A percentile compares a stretch with the other conserved stretches of the same genome.
phyloP scores from a whole-genome alignment of 2,797 vertebrate genomes.

The Eulemur albifrons region DNA sequence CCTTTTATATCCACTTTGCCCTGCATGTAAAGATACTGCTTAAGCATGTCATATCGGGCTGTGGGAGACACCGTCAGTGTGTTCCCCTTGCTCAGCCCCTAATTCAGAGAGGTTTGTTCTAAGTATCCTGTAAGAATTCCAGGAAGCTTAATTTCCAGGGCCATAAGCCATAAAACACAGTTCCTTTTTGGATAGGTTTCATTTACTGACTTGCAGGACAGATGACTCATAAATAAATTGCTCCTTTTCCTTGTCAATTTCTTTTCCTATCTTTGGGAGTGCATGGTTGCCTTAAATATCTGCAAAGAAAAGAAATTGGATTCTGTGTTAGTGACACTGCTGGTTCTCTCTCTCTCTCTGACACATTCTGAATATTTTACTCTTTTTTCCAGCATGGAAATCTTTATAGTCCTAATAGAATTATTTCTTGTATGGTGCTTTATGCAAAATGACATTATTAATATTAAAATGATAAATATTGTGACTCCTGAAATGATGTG shows the following conservation, averaged over 20 bases:
- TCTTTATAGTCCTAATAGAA: constrained; percentile 67
- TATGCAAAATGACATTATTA: constrained; percentile 63
- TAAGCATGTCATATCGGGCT: background rate
- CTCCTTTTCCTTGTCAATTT: constrained; percentile 66
- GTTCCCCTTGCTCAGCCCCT: constrained; percentile 20
- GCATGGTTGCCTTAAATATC: constrained; percentile 73
- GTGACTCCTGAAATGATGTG: constrained; percentile 57
- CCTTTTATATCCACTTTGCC: constrained; percentile 3
- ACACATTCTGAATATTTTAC: constrained; percentile 52
- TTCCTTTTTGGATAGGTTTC: constrained; percentile 20
- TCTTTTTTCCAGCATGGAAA: constrained; percentile 39
- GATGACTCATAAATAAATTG: constrained; percentile 70
- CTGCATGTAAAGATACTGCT: background rate
- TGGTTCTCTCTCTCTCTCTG: constrained; percentile 55
- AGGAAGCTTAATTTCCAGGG: constrained; percentile 59
- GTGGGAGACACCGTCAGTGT: background rate
- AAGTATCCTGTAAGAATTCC: constrained; percentile 39
- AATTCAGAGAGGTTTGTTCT: constrained; percentile 41
- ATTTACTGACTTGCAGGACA: constrained; percentile 60
- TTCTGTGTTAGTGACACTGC: constrained; percentile 47
- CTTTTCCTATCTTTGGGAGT: constrained; percentile 74
- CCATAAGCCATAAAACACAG: constrained; percentile 28
- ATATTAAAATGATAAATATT: constrained; percentile 73
- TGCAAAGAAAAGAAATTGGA: constrained; percentile 78
- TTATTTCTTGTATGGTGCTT: constrained; percentile 59